These are phyloP conservation scores for Peromyscus maniculatus DNA, from an alignment of 2,113 vertebrate species.

Conservation along the genomic window DNA sequence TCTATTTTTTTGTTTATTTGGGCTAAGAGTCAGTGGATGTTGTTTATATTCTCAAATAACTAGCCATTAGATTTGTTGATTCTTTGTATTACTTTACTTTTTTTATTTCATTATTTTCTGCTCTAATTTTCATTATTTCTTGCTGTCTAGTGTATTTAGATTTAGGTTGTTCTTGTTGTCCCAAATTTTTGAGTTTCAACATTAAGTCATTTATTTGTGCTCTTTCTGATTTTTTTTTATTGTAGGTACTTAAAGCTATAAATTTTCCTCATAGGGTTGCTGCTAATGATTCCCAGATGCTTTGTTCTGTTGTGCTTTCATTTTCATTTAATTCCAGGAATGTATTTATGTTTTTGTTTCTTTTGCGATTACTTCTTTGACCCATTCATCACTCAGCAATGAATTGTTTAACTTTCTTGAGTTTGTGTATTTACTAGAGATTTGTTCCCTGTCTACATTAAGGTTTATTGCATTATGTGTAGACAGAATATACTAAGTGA, in stretches of 20 bases:
- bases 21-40: not conserved
- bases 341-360: not conserved
- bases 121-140: not conserved
- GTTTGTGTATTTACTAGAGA: not conserved
- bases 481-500: no score
- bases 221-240: not conserved
- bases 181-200: not conserved
- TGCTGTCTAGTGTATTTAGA: not conserved
- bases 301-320: not conserved
- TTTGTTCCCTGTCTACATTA: not conserved
- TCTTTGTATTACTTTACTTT: not conserved
- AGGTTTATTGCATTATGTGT: not conserved
- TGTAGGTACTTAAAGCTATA: not conserved
- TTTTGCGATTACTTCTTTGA: not conserved
- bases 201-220: not conserved
- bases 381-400: not conserved
- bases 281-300: not conserved
- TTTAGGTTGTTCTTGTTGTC: not conserved
- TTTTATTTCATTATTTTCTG: not conserved
- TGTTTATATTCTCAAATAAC: not conserved
- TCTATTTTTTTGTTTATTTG: not conserved
- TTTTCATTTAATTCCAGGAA: not conserved
- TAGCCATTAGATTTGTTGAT: not conserved
- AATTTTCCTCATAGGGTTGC: not conserved
- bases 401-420: not conserved